Evolutionary conservation across 2,888 invertebrate species (phyloP).

Genomic region (Imbricaverruca yamaguchii): DNA sequence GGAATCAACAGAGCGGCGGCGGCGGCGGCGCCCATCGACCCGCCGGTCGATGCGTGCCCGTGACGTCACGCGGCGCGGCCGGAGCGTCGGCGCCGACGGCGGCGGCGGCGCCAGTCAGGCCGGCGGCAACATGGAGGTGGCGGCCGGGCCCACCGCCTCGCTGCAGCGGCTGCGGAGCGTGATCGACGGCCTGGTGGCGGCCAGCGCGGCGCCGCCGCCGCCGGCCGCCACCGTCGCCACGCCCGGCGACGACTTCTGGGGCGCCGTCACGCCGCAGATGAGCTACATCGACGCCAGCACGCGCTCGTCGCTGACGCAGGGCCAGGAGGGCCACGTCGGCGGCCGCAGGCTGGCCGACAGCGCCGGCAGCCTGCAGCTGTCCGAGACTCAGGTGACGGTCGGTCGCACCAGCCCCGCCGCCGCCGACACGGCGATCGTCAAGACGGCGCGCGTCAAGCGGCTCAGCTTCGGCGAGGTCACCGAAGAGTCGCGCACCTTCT

Average conservation of each 20-base stretch:
- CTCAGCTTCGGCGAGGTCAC: conserved; percentile 32
- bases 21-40: conserved; percentile 7
- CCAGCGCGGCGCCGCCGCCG: background rate
- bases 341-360: background rate
- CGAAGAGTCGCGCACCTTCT: conserved; percentile 31
- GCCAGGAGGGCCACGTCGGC: background rate
- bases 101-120: background rate
- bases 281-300: conserved; percentile 37
- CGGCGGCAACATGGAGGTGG: background rate
- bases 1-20: conserved; percentile 19
- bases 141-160: background rate
- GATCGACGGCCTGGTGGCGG: conserved; percentile 14
- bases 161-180: conserved; percentile 9
- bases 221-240: background rate
- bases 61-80: background rate
- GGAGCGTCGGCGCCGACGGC: background rate
- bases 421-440: conserved; percentile 30
- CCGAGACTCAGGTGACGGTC: conserved; percentile 2
- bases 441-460: conserved; percentile 31
- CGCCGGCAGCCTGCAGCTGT: conserved; percentile 19
- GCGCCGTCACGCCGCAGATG: conserved; percentile 37
- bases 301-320: conserved; percentile 30
- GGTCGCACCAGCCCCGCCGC: background rate
- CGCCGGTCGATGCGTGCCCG: background rate
- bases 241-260: conserved; percentile 36